Percentiles rank a stretch among this genome's conserved stretches.
These are phyloP conservation scores for Hololepta plana DNA, from an alignment of 2,888 invertebrate genomes.

Conservation along the genomic window DNA sequence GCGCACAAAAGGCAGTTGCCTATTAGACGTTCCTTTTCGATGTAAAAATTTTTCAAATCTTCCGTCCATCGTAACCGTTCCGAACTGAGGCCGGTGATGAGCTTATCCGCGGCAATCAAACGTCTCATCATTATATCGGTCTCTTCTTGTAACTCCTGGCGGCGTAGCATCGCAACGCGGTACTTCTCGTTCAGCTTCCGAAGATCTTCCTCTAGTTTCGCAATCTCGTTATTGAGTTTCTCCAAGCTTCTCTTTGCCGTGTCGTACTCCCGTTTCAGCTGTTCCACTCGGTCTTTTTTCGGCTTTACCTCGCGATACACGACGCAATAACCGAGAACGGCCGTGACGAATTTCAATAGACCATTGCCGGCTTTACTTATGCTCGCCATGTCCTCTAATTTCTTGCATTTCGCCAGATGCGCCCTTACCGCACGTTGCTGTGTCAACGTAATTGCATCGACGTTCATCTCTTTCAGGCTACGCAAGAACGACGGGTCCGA, in stretches of 20 bases:
- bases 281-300: constrained; percentile 66
- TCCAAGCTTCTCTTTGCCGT: constrained; percentile 42
- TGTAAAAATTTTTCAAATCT: constrained; percentile 52
- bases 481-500: constrained; percentile 71
- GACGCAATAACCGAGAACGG: constrained; percentile 77
- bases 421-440: constrained; percentile 53
- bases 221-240: constrained; percentile 57
- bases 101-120: constrained; percentile 68
- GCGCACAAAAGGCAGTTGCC: constrained; percentile 73
- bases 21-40: constrained; percentile 52
- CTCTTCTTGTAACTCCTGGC: constrained; percentile 58
- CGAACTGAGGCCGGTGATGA: constrained; percentile 71
- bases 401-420: constrained; percentile 53
- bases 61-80: constrained; percentile 68
- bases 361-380: constrained; percentile 79
- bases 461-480: constrained; percentile 72
- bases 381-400: constrained; percentile 64
- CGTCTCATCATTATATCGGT: constrained; percentile 66
- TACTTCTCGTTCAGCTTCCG: constrained; percentile 54
- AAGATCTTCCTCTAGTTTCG: constrained; percentile 50
- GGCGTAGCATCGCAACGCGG: constrained; percentile 48
- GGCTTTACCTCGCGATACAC: constrained; percentile 75
- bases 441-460: constrained; percentile 50
- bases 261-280: constrained; percentile 53
- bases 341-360: constrained; percentile 66